Percentiles rank a stretch among this genome's conserved stretches.
phyloP scores from a whole-genome alignment of 2,797 vertebrate species.

The Myripristis murdjan region DNA sequence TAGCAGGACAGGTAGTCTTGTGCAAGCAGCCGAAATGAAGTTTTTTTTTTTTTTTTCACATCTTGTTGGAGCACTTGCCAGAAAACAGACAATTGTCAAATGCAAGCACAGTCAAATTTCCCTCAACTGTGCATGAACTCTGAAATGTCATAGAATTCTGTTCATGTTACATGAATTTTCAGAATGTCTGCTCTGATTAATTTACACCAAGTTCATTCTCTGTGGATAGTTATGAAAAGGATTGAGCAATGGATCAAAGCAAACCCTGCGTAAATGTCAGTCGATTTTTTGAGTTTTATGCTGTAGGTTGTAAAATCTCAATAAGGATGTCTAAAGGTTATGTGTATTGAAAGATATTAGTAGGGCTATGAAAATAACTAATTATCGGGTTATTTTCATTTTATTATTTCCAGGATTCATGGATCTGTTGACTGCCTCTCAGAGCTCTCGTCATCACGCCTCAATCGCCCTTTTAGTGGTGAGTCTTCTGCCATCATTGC shows the following conservation, averaged over 20 bases:
- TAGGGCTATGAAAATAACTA: too few relatives aligned
- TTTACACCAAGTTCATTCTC: neutral
- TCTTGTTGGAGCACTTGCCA: neutral
- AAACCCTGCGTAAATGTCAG: neutral
- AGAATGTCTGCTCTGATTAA: neutral
- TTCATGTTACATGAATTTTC: neutral
- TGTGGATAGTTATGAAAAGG: slow-evolving; percentile 4
- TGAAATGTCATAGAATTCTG: neutral
- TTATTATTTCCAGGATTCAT: slow-evolving; percentile 81
- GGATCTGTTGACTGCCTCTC: slow-evolving; percentile 94
- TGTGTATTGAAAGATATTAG: neutral
- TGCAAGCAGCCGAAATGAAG: neutral
- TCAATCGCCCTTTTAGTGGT: slow-evolving; percentile 90
- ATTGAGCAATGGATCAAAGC: neutral
- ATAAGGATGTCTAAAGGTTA: neutral
- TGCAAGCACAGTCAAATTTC: neutral
- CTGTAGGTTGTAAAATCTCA: neutral
- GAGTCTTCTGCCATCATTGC: slow-evolving; percentile 61
- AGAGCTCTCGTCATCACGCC: slow-evolving; percentile 90
- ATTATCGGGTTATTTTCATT: neutral
- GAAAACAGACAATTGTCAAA: neutral
- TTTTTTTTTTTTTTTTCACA: neutral
- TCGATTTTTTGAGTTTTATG: slow-evolving; percentile 1
- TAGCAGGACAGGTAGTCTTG: slow-evolving; percentile 14
- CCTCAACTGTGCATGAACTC: neutral